phyloP scores from a whole-genome alignment of 2,888 invertebrate genomes.

The Heliothis peltigera region DNA sequence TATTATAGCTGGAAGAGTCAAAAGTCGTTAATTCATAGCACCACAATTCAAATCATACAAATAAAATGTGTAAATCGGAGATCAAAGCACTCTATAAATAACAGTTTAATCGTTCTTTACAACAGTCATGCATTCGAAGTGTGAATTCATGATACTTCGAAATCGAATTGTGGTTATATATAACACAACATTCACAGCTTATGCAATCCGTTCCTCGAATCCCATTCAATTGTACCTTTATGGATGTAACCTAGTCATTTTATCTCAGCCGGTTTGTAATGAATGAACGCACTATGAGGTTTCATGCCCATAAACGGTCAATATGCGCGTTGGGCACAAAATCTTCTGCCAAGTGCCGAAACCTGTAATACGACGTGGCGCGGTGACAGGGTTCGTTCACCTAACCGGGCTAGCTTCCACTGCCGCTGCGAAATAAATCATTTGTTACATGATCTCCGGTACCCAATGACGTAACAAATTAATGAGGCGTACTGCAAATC shows the following conservation, averaged over 20 bases:
- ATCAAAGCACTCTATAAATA: slow-evolving; percentile 38
- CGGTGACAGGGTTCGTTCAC: slow-evolving; percentile 88
- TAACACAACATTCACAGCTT: slow-evolving; percentile 47
- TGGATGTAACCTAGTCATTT: slow-evolving; percentile 51
- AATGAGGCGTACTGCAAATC: slow-evolving; percentile 66
- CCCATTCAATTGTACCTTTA: slow-evolving; percentile 56
- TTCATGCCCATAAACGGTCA: slow-evolving; percentile 82
- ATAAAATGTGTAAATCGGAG: slow-evolving; percentile 34
- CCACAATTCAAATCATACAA: slow-evolving; percentile 20
- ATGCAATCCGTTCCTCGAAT: slow-evolving; percentile 48
- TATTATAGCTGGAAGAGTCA: slow-evolving; percentile 19
- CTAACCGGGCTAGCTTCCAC: slow-evolving; percentile 74
- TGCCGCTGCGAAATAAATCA: slow-evolving; percentile 79
- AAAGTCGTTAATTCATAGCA: slow-evolving; percentile 27
- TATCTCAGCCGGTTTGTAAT: slow-evolving; percentile 63
- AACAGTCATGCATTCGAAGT: slow-evolving; percentile 38
- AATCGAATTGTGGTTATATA: slow-evolving; percentile 46
- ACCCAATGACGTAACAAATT: slow-evolving; percentile 74
- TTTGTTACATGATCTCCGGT: slow-evolving; percentile 72
- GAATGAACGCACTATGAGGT: slow-evolving; percentile 73
- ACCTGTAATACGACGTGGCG: slow-evolving; percentile 80
- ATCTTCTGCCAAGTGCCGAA: slow-evolving; percentile 82
- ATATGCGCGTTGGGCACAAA: slow-evolving; percentile 74
- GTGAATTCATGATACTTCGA: slow-evolving; percentile 42
- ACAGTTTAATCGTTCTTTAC: slow-evolving; percentile 43